Conservation (phyloP, 2,797 vertebrate species). For the Rhabdomys pumilio region DNA sequence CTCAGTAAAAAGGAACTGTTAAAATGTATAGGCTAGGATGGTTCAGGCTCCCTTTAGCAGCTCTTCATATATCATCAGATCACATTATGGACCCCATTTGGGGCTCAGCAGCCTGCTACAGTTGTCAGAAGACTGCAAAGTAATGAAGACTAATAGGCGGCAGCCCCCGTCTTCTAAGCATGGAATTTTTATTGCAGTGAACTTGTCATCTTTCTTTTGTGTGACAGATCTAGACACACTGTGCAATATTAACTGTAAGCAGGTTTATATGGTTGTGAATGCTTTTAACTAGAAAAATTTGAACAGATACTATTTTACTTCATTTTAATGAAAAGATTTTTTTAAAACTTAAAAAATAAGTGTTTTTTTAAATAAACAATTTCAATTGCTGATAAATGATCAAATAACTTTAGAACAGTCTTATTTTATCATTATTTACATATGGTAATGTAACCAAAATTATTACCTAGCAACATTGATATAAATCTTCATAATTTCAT, state of each 20-base stretch:
- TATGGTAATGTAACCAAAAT: slow-evolving; percentile 81
- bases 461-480: slow-evolving; percentile 60
- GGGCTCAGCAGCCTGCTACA: slow-evolving; percentile 94
- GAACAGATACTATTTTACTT: slow-evolving; percentile 86
- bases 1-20: slow-evolving; percentile 93
- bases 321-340: slow-evolving; percentile 88
- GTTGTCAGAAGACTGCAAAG: slow-evolving; percentile 95
- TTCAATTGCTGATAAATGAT: slow-evolving; percentile 86
- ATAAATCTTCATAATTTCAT: slow-evolving; percentile 73
- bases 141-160: slow-evolving; percentile 96
- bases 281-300: slow-evolving; percentile 89
- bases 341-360: slow-evolving; percentile 79
- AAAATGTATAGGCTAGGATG: slow-evolving; percentile 93
- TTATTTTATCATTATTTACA: slow-evolving; percentile 75
- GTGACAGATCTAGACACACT: slow-evolving; percentile 92
- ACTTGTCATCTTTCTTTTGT: slow-evolving; percentile 95
- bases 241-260: slow-evolving; percentile 91
- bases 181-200: slow-evolving; percentile 94
- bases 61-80: slow-evolving; percentile 96
- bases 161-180: slow-evolving; percentile 93
- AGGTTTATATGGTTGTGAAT: slow-evolving; percentile 87
- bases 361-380: slow-evolving; percentile 77
- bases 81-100: slow-evolving; percentile 96
- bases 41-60: slow-evolving; percentile 94
- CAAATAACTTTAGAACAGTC: slow-evolving; percentile 78